Conservation (phyloP, 2,888 invertebrate species). For the Orchesella flavescens region DNA sequence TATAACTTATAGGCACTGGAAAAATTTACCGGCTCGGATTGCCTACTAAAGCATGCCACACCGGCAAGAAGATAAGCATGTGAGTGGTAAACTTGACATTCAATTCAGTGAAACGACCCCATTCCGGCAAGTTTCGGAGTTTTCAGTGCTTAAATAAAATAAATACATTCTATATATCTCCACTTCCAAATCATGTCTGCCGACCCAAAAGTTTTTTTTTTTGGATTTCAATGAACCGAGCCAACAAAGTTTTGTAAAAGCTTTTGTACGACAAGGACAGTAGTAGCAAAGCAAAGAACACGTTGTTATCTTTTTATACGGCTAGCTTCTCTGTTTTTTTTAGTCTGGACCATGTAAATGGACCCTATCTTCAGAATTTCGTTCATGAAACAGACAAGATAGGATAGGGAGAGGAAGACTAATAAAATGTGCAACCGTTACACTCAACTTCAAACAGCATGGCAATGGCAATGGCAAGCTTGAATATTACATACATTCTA, state of each 20-base stretch:
- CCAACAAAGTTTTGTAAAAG: not conserved
- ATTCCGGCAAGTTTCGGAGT: slow-evolving; percentile 35
- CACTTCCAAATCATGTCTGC: no score
- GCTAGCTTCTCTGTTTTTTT: not conserved
- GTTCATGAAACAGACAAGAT: no score
- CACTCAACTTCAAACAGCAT: no score
- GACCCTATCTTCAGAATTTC: no score
- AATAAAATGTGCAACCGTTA: no score
- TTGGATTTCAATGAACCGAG: not conserved
- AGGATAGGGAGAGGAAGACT: no score
- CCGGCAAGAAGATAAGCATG: slow-evolving; percentile 27
- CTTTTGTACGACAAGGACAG: no score
- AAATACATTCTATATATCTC: not conserved
- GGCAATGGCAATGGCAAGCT: no score
- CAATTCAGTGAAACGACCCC: slow-evolving; percentile 46
- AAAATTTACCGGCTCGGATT: not conserved
- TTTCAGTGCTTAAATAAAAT: not conserved
- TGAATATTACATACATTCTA: no score
- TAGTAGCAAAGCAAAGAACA: not conserved
- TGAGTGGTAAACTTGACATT: slow-evolving; percentile 48
- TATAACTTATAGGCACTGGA: not conserved
- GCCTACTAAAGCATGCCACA: not conserved
- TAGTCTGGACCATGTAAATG: not conserved
- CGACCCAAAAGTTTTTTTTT: not conserved
- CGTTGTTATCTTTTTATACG: not conserved